These are phyloP conservation scores for Acanthaster planci DNA, from an alignment of 35 echinoderm and acorn worm genomes.

Conservation along the genomic window DNA sequence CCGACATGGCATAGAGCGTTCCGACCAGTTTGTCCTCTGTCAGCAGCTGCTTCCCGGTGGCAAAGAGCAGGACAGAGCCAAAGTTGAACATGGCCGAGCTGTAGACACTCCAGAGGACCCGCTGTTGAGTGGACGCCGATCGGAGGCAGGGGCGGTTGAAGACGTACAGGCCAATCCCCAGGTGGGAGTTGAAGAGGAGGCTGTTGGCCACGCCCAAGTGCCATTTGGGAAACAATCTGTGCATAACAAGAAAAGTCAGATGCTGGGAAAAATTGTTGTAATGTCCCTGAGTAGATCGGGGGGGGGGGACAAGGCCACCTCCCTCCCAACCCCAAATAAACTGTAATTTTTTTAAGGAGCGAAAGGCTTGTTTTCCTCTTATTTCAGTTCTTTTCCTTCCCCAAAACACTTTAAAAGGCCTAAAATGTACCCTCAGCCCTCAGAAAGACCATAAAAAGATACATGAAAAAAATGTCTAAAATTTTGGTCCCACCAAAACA, in stretches of 20 bases:
- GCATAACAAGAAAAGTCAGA: not conserved
- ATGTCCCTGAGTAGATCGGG: not conserved
- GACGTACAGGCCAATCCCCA: constrained; percentile 90
- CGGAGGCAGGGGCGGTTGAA: constrained; percentile 65
- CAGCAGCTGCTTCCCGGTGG: constrained; percentile 74
- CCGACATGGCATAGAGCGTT: constrained; percentile 68
- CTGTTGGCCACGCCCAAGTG: constrained; percentile 83
- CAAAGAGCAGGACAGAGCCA: constrained; percentile 86
- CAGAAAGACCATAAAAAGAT: no score
- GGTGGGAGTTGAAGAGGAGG: constrained; percentile 91
- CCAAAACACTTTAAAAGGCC: no score
- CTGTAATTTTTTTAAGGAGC: not conserved
- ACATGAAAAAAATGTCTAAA: no score
- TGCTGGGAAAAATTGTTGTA: not conserved
- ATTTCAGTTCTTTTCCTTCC: no score
- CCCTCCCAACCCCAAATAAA: not conserved
- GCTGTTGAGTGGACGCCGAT: constrained; percentile 40
- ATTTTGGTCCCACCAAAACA: no score
- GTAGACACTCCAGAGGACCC: constrained; percentile 89
- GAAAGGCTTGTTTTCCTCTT: not conserved
- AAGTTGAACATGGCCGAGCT: constrained; percentile 95
- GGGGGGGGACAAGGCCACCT: not conserved
- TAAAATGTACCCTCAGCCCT: no score
- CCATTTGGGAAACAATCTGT: constrained; percentile 86
- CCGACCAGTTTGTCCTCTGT: constrained; percentile 73